Evolutionary conservation across 2,113 vertebrate genomes (phyloP).

Genomic region (Zeus faber): DNA sequence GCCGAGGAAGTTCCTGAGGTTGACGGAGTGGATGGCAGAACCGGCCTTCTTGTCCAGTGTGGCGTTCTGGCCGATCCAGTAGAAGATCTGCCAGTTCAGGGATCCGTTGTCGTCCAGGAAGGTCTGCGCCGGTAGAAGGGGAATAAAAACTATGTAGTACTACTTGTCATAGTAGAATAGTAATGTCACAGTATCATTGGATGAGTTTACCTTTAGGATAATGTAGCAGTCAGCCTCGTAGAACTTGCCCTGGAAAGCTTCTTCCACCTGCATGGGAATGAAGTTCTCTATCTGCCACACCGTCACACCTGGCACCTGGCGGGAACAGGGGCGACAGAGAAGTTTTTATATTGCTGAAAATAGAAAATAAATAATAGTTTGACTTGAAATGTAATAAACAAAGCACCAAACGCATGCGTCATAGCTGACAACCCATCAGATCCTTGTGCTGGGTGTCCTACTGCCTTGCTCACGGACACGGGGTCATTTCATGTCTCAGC

Average conservation of each 20-base stretch:
- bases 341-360: no score
- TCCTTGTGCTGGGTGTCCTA: no score
- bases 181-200: background rate
- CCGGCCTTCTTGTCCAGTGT: conserved; percentile 96
- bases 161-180: background rate
- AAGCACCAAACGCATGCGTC: no score
- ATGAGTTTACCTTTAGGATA: conserved; percentile 86
- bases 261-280: conserved; percentile 83
- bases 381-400: no score
- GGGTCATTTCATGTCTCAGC: no score
- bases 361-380: no score
- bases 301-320: conserved; percentile 79
- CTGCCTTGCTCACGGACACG: no score
- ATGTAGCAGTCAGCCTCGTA: conserved; percentile 98
- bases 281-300: conserved; percentile 99
- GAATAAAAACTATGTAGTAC: background rate
- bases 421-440: no score
- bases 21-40: conserved; percentile 92
- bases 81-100: conserved; percentile 92
- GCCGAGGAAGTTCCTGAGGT: conserved; percentile 92
- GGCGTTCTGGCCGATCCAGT: conserved; percentile 96
- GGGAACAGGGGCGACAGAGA: background rate
- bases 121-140: conserved; percentile 70
- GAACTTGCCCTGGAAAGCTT: conserved; percentile 90
- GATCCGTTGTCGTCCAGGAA: conserved; percentile 88